Evolutionary conservation across 2,797 vertebrate genomes (phyloP).

Genomic region (Muraenolepis orangiensis): DNA sequence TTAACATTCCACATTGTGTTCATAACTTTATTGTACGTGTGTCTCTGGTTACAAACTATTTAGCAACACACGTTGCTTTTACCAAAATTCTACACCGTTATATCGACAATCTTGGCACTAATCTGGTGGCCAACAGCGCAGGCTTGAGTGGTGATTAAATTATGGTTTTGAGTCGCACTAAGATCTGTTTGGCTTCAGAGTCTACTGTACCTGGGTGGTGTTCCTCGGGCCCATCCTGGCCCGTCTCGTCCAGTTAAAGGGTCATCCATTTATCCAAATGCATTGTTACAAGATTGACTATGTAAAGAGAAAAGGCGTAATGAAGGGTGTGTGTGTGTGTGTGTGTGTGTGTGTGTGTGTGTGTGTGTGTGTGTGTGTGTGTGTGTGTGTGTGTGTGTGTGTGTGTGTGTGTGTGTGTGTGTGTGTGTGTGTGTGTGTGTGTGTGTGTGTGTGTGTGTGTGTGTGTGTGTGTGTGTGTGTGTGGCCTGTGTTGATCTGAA

Average conservation of each 20-base stretch:
- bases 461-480: too few species aligned
- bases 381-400: neutral
- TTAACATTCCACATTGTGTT: constrained; percentile 44
- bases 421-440: too few species aligned
- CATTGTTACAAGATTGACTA: neutral
- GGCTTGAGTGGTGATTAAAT: neutral
- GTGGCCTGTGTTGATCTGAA: constrained; percentile 15
- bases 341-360: too few species aligned
- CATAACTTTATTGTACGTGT: neutral
- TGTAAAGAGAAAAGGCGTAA: neutral
- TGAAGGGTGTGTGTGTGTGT: neutral
- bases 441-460: too few species aligned
- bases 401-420: neutral
- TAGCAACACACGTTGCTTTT: constrained; percentile 8
- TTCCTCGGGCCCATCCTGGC: too few species aligned
- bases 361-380: too few species aligned
- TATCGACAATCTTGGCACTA: constrained; percentile 54
- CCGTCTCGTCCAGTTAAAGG: too few species aligned
- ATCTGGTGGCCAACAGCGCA: constrained; percentile 21
- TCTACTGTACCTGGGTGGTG: too few species aligned
- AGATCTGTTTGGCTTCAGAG: neutral
- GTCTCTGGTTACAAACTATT: neutral
- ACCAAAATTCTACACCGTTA: constrained; percentile 43
- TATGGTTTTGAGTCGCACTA: neutral
- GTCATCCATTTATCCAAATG: neutral